Evolutionary conservation across 2,888 invertebrate species (phyloP).

Genomic region (Lissonota sp.): DNA sequence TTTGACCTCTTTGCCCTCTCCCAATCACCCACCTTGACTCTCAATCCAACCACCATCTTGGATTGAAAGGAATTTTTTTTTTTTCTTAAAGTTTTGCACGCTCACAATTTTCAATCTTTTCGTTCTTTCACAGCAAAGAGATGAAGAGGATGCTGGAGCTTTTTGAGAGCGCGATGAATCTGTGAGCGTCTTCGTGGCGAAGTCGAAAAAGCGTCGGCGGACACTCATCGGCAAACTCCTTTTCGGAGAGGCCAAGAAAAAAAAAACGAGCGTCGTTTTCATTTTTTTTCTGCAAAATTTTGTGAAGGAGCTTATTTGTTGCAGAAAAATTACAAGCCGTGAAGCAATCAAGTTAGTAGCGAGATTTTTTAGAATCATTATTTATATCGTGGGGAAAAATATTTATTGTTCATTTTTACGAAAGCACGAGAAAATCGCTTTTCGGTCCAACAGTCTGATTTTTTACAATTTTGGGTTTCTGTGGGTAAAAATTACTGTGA

Average conservation of each 20-base stretch:
- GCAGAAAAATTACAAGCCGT: too few species aligned
- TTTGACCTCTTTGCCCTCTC: too few species aligned
- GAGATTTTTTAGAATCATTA: too few species aligned
- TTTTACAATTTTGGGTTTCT: too few species aligned
- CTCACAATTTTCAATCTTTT: slow-evolving; percentile 13
- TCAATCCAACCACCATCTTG: slow-evolving; percentile 10
- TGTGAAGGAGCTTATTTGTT: background rate
- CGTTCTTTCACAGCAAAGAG: slow-evolving; percentile 77
- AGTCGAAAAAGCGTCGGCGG: background rate
- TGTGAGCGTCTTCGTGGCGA: slow-evolving; percentile 66
- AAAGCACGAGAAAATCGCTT: too few species aligned
- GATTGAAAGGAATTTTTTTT: slow-evolving; percentile 11
- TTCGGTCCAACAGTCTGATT: too few species aligned
- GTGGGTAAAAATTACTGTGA: too few species aligned
- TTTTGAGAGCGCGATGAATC: slow-evolving; percentile 80
- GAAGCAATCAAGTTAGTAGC: too few species aligned
- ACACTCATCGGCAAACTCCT: background rate
- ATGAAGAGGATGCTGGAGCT: slow-evolving; percentile 81
- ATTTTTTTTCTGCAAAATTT: too few species aligned
- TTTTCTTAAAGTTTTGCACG: slow-evolving; percentile 9
- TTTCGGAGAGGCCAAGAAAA: background rate
- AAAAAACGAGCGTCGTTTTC: background rate
- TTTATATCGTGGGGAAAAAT: too few species aligned
- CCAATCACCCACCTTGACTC: too few species aligned
- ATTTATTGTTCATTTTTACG: too few species aligned